Evolutionary conservation across 1,140 invertebrate species (phyloP).

Genomic region (Saccostrea cuccullata): DNA sequence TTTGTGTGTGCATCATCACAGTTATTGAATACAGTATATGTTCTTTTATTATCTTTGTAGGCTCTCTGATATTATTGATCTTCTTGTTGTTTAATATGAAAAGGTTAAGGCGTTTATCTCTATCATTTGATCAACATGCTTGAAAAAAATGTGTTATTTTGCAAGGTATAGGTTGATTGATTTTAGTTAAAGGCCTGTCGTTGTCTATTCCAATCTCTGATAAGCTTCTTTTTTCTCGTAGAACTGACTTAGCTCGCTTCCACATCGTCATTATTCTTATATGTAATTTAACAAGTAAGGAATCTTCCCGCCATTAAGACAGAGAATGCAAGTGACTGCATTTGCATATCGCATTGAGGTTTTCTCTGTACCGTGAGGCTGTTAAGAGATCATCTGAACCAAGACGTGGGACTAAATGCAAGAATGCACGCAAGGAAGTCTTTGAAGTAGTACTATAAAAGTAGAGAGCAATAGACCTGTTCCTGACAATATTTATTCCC

Average conservation of each 20-base stretch:
- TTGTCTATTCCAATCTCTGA: neutral
- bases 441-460: neutral
- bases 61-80: too few relatives aligned
- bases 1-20: too few relatives aligned
- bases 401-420: neutral
- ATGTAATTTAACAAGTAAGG: too few relatives aligned
- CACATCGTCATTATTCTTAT: too few relatives aligned
- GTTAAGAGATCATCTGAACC: neutral
- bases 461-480: too few relatives aligned
- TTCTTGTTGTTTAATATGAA: too few relatives aligned
- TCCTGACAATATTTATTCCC: too few relatives aligned
- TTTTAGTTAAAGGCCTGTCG: neutral
- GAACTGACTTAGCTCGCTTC: neutral
- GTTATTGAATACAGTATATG: too few relatives aligned
- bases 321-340: neutral
- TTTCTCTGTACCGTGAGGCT: neutral
- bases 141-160: neutral
- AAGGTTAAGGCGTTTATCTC: neutral
- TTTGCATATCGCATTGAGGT: neutral
- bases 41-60: too few relatives aligned
- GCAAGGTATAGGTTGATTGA: neutral
- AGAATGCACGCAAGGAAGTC: neutral
- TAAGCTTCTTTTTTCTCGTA: neutral
- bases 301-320: neutral
- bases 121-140: neutral